Evolutionary conservation across 1,140 invertebrate species (phyloP), one percentile per base, ranked within the genome.

Genomic region (Drosophila subpulchrella): DNA sequence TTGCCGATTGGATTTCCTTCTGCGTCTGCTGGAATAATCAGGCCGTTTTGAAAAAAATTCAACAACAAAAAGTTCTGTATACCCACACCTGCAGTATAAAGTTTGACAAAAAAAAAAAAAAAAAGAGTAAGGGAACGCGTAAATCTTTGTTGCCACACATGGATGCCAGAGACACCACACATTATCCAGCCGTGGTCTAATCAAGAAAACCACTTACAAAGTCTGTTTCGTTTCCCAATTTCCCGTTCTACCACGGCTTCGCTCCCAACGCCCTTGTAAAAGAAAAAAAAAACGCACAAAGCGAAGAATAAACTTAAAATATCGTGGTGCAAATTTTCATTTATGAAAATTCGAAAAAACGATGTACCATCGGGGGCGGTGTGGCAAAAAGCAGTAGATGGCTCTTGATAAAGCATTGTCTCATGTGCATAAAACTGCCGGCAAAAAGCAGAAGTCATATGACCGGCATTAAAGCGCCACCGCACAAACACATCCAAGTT

Each of bases 141-240:
- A 81, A 84, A 84, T 85, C 77, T 77, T 78, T 11, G 42, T 15
- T 17, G 62, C 67, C 59, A 27, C 67, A 73, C 68, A 74, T 60
- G 30, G 13, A 41, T 53, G 38, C 38, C 71, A 32, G 34, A 41
- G 47, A 63, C 24, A 51, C 30, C 48, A 55, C 53, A 58, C 20
- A 74, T 62, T 62, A 44, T 53, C 47, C 55, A 61, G 61, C 60
- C 67, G 60, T 60, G 78, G 77, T 86, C 78, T 84, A 84, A 84
- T 84, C 81, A 84, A 81, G 56, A 85, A 81, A 84, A 84, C 82
- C 81, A 84, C 81, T 84, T 84, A 84, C 80, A 79, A 77, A 77
- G 76, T 84, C 71, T 62, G 53, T 54, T 50, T 60, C 34, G 53
- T 54, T 50, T 60, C 34, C 50, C 42, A 61, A 42, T 78, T 62